phyloP scores from a whole-genome alignment of 2,888 invertebrate genomes.

The Diabrotica balteata region DNA sequence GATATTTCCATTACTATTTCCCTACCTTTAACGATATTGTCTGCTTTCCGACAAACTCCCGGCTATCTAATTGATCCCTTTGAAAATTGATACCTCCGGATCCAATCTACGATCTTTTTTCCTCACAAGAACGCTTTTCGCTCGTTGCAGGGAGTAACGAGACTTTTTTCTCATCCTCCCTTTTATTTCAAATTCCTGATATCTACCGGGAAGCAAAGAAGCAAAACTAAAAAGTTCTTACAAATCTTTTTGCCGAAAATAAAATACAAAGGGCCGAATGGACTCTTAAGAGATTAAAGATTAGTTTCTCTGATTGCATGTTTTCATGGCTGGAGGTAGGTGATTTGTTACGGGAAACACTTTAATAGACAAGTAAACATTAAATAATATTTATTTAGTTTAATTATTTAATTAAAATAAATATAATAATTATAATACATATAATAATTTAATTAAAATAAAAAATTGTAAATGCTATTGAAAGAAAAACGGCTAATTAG shows the following conservation, averaged over 20 bases:
- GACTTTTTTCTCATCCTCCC: constrained; percentile 1
- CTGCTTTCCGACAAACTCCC: neutral
- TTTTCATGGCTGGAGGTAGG: neutral
- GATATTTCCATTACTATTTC: too few species aligned
- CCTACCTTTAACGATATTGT: too few species aligned
- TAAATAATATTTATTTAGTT: too few species aligned
- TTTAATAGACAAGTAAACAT: neutral
- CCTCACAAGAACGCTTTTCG: constrained; percentile 2
- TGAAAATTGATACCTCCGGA: constrained; percentile 38
- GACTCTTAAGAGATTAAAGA: constrained; percentile 47
- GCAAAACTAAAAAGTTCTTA: constrained; percentile 8
- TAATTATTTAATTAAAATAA: too few species aligned
- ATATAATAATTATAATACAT: too few species aligned
- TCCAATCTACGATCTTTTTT: constrained; percentile 31
- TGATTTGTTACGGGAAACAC: neutral
- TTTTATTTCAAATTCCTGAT: constrained; percentile 1
- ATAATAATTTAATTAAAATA: too few species aligned
- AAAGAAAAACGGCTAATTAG: too few species aligned
- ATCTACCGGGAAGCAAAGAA: constrained; percentile 11
- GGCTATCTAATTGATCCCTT: constrained; percentile 29
- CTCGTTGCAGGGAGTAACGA: constrained; percentile 12
- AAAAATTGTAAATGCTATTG: too few species aligned
- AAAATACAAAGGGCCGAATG: constrained; percentile 37
- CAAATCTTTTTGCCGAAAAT: constrained; percentile 28
- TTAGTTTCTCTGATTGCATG: constrained; percentile 54